These are phyloP conservation scores for Lucilia sericata DNA, from an alignment of 1,140 invertebrate species.

Conservation along the genomic window DNA sequence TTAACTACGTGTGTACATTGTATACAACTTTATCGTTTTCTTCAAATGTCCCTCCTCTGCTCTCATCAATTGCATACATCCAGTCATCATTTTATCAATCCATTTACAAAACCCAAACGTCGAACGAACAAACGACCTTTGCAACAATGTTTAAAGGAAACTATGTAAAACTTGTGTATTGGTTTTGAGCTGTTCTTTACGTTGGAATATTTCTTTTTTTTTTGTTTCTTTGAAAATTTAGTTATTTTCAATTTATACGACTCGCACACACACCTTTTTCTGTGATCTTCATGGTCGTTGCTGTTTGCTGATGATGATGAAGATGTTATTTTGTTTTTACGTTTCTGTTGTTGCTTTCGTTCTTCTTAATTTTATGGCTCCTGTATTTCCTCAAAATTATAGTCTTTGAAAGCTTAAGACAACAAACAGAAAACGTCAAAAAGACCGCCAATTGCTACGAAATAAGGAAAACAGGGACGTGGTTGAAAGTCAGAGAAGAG, in stretches of 20 bases:
- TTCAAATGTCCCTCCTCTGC: no score
- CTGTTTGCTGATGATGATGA: background rate
- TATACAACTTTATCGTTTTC: background rate
- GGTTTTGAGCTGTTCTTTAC: background rate
- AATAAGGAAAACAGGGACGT: background rate
- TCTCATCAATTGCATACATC: no score
- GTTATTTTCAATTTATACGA: background rate
- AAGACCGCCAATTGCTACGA: background rate
- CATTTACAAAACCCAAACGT: no score
- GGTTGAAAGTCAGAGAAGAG: background rate
- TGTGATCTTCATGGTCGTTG: background rate
- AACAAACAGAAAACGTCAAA: background rate
- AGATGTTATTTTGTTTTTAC: background rate
- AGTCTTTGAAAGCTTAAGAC: conserved; percentile 6
- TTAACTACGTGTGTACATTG: conserved; percentile 3
- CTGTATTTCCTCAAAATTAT: conserved; percentile 7
- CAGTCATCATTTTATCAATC: no score
- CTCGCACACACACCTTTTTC: background rate
- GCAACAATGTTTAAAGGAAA: background rate
- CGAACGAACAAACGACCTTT: background rate
- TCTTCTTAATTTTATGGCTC: conserved; percentile 1
- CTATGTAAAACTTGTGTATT: background rate
- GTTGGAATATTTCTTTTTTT: background rate
- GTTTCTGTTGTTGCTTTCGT: no score
- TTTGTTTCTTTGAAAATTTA: background rate